Evolutionary conservation across 2,797 vertebrate genomes (phyloP), one percentile per base, ranked within the genome.

Genomic region (Enteromius paludinosus): DNA sequence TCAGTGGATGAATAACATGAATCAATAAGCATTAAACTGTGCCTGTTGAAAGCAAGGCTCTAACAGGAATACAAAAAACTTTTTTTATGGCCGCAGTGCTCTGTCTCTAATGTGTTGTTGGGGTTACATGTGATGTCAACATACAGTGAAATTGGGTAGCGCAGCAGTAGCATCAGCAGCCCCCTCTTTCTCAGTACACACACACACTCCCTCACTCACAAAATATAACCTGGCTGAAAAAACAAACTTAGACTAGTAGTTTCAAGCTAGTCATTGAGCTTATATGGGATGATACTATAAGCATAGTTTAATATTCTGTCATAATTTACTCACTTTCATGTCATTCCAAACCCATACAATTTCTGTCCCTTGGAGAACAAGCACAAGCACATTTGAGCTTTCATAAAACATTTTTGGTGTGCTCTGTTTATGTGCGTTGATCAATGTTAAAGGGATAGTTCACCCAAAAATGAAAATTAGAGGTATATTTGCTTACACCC

Each of bases 81-180:
- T 54, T 54, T 54, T 49, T 10, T n/a, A 66, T n/a, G 23, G 11
- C 11, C 3, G 14, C 47, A 30, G 47, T 66, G 35, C 20, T 59
- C 54, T 61, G 73, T 38, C 71, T 47, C 33, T 74, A 33, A 41
- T 12, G 20, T 38, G 56, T 35, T 64, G 10, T 20, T 9, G 79
- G 23, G 30, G 33, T 65, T 74, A 81, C 56, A 72, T 74, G 69
- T 65, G 70, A 81, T 81, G 70, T 54, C 12, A 66, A 65, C 59
- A 81, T 35, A 74, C n/a, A 74, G 59, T 38, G 70, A 65, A 70
- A 65, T 74, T 54, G 79, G 65, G 70, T 28, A 64, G 33, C 56
- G 45, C 68, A 71, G 68, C 45, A 64, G 41, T 18, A 43, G n/a
- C 70, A 72, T 25, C 72, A 74, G 52, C 30, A 72, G 41, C 18